Evolutionary conservation across 2,888 invertebrate species (phyloP), one percentile per base, ranked within the genome.

Genomic region (Tiphia femorata): DNA sequence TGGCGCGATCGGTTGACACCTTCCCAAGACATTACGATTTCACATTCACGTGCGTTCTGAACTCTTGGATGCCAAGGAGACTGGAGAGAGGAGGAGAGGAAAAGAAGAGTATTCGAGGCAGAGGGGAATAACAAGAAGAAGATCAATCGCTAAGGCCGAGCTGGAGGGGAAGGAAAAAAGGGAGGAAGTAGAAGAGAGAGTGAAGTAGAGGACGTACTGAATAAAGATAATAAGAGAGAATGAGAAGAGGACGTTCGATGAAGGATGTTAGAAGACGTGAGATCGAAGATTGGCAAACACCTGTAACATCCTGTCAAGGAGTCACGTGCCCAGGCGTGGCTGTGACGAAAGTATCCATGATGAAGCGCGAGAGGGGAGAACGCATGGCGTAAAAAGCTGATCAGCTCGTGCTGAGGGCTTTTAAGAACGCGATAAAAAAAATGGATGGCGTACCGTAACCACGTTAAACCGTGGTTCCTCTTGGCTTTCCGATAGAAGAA

Each of bases 301-400:
- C 78, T 77, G 78, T 79, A 78, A 77, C 76, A 64, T 64, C 63
- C 67, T 72, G 72, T 72, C 60, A 58, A 62, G 66, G 63, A 62
- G 75, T 80, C 79, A 79, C 79, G 80, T 78, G 78, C 75, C 77
- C 78, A 70, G 79, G 76, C 74, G 76, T 78, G 77, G 70, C 79
- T 74, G 78, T 78, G 75, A 78, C 78, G 67, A 78, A 79, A 73
- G 64, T 63, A 58, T 49, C 67, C 64, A 71, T 67, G 70, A 67
- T 69, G 69, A n/a, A n/a, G 70, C 53, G 72, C 73, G 76, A 76
- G 74, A 75, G 76, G 63, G 56, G n/a, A n/a, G 53, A 64, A 53
- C 57, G 12, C 33, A 14, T 25, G 38, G 35, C 23, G 48, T 63
- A 73, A 75, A 71, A 76, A 75, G 68, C 47, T 63, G 71, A 74